These are phyloP conservation scores for Megastigmus dorsalis DNA, from an alignment of 2,888 invertebrate genomes.

Conservation along the genomic window DNA sequence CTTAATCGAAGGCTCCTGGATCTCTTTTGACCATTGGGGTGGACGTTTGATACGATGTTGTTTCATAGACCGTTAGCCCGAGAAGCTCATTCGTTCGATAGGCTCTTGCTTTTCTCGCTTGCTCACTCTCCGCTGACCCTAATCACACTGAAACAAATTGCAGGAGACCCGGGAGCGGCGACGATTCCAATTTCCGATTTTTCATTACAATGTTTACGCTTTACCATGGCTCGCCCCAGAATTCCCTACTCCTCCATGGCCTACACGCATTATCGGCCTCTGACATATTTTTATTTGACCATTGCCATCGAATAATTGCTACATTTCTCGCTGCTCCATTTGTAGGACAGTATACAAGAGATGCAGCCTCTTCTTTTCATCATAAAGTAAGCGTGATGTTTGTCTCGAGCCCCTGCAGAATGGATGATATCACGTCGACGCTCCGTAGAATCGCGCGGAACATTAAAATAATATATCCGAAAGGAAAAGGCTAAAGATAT, in stretches of 20 bases:
- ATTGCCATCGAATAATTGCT: too few species aligned
- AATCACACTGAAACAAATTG: constrained; percentile 48
- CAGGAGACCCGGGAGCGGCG: neutral
- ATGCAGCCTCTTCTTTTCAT: too few species aligned
- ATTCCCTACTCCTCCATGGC: too few species aligned
- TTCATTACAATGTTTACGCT: constrained; percentile 8
- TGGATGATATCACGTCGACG: neutral
- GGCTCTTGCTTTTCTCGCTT: constrained; percentile 42
- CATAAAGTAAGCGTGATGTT: too few species aligned
- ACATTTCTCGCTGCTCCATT: too few species aligned
- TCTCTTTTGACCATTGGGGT: constrained; percentile 61
- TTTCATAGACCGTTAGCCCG: constrained; percentile 66
- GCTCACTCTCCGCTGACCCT: constrained; percentile 15
- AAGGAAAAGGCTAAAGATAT: constrained; percentile 4
- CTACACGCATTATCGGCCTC: too few species aligned
- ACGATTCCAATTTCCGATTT: neutral
- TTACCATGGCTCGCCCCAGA: neutral
- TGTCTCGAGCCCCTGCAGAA: too few species aligned
- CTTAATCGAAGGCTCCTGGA: constrained; percentile 66
- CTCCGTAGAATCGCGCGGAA: neutral
- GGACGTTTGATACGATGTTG: constrained; percentile 61
- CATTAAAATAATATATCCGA: constrained; percentile 33
- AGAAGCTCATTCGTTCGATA: constrained; percentile 60
- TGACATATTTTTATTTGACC: too few species aligned
- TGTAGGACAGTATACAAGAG: too few species aligned